Base-by-base conservation (phyloP, 2,888 invertebrate species). In the Cancer borealis region DNA sequence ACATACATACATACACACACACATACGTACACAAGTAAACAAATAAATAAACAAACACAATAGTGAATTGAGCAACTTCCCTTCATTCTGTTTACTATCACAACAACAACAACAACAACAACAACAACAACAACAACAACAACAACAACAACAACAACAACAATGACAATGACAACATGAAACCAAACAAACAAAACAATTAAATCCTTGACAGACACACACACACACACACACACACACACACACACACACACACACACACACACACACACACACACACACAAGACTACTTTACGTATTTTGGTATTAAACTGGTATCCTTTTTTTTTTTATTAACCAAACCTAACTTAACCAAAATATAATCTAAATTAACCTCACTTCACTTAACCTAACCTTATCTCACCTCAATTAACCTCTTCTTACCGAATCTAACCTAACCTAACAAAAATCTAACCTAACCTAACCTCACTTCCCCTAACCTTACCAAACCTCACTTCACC, bases 91-190 rank as follows among this genome's bases (percentile, higher is more conserved):
- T 21, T 66, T n/a, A 66, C n/a, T n/a, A 66, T 6, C n/a, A 66
- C 66, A 14, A 66, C 3, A 14, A 66, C n/a, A 14, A 66, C 66
- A 14, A 66, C 66, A 14, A 66, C 66, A 14, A 66, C 66, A 14
- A 66, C 66, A n/a, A 66, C 66, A n/a, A 66, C 66, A n/a, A 66
- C 66, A 21, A 66, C 66, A 66, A 66, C 66, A 66, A 54, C 54
- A 66, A 66, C 21, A 66, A 66, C n/a, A 66, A 66, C n/a, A 66
- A 60, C 60, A 60, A 60, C 60, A 60, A 60, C 60, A 60, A 60
- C 17, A 60, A 60, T 17, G 17, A 60, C 60, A 14, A 60, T 17
- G 17, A 60, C 60, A 60, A 66, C 66, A 66, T 17, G 4, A 14
- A 66, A 66, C 21, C 66, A 66, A 66, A 66, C n/a, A 21, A 66